These are phyloP conservation scores for Eulemur macaco DNA, from an alignment of 2,113 vertebrate species.

Conservation along the genomic window DNA sequence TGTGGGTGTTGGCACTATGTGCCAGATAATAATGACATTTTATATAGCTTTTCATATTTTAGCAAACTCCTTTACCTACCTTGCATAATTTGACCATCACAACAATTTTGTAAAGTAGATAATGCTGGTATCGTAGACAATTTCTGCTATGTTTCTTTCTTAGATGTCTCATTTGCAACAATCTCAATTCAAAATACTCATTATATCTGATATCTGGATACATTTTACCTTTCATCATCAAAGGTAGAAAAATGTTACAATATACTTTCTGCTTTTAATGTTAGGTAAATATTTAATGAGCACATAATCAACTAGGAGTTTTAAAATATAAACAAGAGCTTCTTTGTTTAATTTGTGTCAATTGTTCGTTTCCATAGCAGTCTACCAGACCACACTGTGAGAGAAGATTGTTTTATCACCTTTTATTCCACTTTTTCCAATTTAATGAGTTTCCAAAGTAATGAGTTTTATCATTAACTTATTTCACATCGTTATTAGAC, in stretches of 20 bases:
- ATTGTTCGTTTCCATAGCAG: conserved; percentile 64
- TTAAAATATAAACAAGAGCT: conserved; percentile 60
- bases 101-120: background rate
- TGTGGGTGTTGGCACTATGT: background rate
- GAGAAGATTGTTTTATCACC: conserved; percentile 62
- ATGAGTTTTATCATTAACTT: conserved; percentile 63
- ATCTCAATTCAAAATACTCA: conserved; percentile 40
- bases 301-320: conserved; percentile 51
- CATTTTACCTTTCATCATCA: conserved; percentile 22
- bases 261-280: conserved; percentile 55
- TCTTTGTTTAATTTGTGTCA: conserved; percentile 61
- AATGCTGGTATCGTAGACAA: conserved; percentile 1
- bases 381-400: conserved; percentile 45
- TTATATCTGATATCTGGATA: conserved; percentile 32
- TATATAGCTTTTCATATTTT: conserved; percentile 55
- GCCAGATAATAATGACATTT: conserved; percentile 31
- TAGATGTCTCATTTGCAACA: conserved; percentile 3
- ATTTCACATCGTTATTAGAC: conserved; percentile 50
- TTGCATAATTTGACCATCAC: conserved; percentile 21
- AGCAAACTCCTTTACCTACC: background rate
- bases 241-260: conserved; percentile 63
- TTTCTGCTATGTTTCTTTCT: conserved; percentile 42
- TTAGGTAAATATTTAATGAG: conserved; percentile 73
- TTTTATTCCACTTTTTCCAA: conserved; percentile 62
- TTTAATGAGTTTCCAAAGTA: conserved; percentile 62